These are phyloP conservation scores for Caenorhabditis sp. DNA, from an alignment of 2,888 invertebrate species.

Conservation along the genomic window DNA sequence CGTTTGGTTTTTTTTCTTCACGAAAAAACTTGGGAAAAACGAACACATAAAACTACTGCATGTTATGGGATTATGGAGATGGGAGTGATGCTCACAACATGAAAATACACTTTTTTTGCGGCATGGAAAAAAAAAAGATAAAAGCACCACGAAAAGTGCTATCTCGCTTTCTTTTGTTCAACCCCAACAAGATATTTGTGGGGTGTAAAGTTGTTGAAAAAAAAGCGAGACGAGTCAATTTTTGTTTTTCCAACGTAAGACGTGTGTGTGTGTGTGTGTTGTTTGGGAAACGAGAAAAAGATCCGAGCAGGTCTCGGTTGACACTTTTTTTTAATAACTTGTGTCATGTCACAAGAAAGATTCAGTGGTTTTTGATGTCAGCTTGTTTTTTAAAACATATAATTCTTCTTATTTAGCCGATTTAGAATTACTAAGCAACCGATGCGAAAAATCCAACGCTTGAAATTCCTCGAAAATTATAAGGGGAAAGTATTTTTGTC, in stretches of 20 bases:
- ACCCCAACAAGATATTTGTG: no score
- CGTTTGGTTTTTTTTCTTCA: background rate
- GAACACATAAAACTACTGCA: background rate
- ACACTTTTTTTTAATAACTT: background rate
- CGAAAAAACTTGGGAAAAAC: background rate
- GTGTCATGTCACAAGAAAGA: background rate
- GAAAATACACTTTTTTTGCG: background rate
- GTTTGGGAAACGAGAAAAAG: no score
- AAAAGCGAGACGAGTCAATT: background rate
- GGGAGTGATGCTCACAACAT: background rate
- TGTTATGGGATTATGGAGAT: background rate
- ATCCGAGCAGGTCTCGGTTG: background rate
- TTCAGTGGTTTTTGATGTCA: background rate
- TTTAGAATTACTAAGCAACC: no score
- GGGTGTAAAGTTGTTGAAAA: conserved; percentile 1
- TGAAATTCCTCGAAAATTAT: no score
- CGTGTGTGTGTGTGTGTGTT: no score
- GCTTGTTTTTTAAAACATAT: no score
- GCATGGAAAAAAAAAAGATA: background rate
- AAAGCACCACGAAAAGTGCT: no score
- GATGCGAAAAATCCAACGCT: no score
- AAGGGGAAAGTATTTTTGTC: no score
- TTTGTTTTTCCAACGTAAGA: background rate
- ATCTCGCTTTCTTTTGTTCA: no score
- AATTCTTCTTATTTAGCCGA: no score